These are phyloP conservation scores for Pipistrellus kuhlii DNA, from an alignment of 2,797 vertebrate species.

Conservation along the genomic window DNA sequence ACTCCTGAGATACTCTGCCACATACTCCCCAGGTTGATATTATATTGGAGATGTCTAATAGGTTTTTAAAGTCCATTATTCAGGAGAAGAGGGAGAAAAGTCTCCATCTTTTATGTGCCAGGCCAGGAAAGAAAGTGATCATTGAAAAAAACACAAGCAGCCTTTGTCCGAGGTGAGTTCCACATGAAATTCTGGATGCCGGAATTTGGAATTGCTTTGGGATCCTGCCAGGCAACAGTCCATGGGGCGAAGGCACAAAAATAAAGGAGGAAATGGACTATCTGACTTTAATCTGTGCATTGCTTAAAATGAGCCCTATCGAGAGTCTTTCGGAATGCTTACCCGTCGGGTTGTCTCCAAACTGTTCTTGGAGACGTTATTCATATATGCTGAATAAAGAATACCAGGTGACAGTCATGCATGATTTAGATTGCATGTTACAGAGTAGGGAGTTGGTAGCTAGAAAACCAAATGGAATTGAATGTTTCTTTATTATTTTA, in stretches of 20 bases:
- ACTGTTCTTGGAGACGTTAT: conserved; percentile 19
- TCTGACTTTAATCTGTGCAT: neutral
- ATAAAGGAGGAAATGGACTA: conserved; percentile 45
- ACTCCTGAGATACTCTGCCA: conserved; percentile 64
- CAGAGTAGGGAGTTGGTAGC: neutral
- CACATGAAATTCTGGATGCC: conserved; percentile 65
- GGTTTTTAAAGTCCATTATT: conserved; percentile 79
- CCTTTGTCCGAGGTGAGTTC: conserved; percentile 74
- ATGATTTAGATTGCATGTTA: neutral
- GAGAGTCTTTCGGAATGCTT: conserved; percentile 9
- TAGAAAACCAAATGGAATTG: neutral
- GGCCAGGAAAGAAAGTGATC: conserved; percentile 76
- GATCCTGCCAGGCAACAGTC: conserved; percentile 55
- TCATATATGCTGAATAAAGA: conserved; percentile 40
- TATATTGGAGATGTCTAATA: conserved; percentile 71
- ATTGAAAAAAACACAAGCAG: conserved; percentile 79
- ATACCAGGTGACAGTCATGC: neutral
- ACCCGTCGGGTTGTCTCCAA: neutral
- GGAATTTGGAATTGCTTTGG: conserved; percentile 74
- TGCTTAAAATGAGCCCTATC: conserved; percentile 40
- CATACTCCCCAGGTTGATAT: conserved; percentile 57
- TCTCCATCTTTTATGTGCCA: conserved; percentile 76
- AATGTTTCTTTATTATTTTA: conserved; percentile 27
- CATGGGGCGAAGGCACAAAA: conserved; percentile 40
- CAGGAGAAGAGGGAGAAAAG: conserved; percentile 61